These are phyloP conservation scores for Etheostoma cragini DNA, from an alignment of 2,113 vertebrate genomes.

Conservation along the genomic window DNA sequence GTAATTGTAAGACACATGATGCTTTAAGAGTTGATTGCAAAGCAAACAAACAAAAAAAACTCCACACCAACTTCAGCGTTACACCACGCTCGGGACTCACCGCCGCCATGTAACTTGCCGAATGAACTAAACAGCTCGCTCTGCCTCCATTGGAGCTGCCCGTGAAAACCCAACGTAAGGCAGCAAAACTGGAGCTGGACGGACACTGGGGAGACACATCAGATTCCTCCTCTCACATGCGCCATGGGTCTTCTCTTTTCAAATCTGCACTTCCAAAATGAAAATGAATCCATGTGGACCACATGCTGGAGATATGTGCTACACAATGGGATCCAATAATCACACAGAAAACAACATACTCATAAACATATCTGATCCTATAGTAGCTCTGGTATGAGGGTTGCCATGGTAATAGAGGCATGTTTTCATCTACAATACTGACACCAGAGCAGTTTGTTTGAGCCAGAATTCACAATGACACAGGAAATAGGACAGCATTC, in stretches of 20 bases:
- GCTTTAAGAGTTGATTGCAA: too few relatives aligned
- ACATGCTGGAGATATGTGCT: neutral
- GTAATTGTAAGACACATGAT: too few relatives aligned
- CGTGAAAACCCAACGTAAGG: neutral
- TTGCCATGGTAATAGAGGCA: neutral
- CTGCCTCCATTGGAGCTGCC: too few relatives aligned
- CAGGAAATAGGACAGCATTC: neutral
- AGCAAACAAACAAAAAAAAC: too few relatives aligned
- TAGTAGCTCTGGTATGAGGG: neutral
- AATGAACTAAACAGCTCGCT: too few relatives aligned
- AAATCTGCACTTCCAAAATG: neutral
- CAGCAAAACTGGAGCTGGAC: neutral
- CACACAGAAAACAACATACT: neutral
- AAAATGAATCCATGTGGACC: constrained; percentile 11
- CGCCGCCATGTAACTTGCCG: too few relatives aligned
- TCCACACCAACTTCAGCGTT: too few relatives aligned
- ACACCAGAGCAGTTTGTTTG: neutral
- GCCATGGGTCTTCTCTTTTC: constrained; percentile 17
- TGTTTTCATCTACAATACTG: neutral
- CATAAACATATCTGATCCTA: neutral
- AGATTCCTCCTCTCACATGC: constrained; percentile 27
- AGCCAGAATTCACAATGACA: neutral
- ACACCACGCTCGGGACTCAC: too few relatives aligned
- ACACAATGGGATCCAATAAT: constrained; percentile 2
- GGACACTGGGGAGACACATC: neutral